Evolutionary conservation across 2,797 vertebrate species (phyloP).

Genomic region (Falco novaeseelandiae): DNA sequence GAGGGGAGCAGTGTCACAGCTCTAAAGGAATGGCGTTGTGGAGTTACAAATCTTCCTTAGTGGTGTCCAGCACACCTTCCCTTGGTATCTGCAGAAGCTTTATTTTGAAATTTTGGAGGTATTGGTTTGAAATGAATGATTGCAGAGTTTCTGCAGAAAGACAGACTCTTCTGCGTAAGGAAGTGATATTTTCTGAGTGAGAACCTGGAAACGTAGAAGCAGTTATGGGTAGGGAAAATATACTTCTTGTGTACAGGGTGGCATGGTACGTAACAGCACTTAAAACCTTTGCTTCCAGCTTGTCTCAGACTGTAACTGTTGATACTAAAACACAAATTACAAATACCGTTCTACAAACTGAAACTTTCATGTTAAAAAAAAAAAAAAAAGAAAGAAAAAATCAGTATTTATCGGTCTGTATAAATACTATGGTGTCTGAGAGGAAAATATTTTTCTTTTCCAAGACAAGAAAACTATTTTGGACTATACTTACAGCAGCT

Average conservation of each 20-base stretch:
- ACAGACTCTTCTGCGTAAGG: not conserved
- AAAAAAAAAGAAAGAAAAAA: not conserved
- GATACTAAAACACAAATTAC: not conserved
- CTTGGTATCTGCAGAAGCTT: not conserved
- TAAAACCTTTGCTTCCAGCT: not conserved
- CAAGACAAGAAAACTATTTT: not conserved
- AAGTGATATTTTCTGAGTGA: not conserved
- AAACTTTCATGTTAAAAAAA: not conserved
- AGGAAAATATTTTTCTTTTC: not conserved
- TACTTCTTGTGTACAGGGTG: rapidly evolving
- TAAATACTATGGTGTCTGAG: not conserved
- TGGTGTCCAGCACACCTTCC: not conserved
- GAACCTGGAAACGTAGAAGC: not conserved
- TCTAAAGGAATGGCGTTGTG: not conserved
- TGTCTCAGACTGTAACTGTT: not conserved
- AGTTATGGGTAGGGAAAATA: not conserved
- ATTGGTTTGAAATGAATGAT: not conserved
- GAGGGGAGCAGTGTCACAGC: not conserved
- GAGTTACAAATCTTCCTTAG: not conserved
- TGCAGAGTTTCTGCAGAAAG: not conserved
- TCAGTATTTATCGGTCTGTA: not conserved
- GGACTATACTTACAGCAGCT: not conserved
- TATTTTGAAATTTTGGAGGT: not conserved
- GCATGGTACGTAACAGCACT: not conserved
- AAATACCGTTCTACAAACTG: not conserved